These are phyloP conservation scores for Escarpia spicata DNA, from an alignment of 2,888 invertebrate genomes.

Conservation along the genomic window DNA sequence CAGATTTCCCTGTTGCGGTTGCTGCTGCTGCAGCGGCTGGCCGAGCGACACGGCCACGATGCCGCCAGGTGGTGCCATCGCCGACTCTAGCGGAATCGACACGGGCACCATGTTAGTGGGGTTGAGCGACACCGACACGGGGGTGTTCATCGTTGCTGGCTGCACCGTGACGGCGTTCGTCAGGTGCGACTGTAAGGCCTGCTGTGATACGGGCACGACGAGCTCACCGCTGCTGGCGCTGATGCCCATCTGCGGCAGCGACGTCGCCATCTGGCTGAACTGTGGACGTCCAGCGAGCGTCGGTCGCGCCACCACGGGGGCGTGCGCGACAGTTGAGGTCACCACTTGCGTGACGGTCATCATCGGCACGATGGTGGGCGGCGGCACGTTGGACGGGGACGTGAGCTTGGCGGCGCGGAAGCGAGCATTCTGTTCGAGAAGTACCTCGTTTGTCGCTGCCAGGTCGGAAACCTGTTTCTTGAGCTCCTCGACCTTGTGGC, in stretches of 20 bases:
- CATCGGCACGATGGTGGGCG: conserved; percentile 43
- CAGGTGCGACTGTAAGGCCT: conserved; percentile 31
- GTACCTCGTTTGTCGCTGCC: conserved; percentile 81
- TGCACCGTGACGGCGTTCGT: conserved; percentile 24
- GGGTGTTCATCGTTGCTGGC: conserved; percentile 18
- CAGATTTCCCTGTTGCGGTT: conserved; percentile 13
- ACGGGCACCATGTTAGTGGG: conserved; percentile 26
- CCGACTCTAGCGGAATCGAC: conserved; percentile 14
- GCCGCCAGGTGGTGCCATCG: conserved; percentile 25
- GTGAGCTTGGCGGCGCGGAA: conserved; percentile 67
- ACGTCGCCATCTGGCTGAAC: conserved; percentile 4
- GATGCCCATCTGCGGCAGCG: conserved; percentile 32
- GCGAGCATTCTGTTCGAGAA: conserved; percentile 81
- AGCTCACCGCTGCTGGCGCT: conserved; percentile 36
- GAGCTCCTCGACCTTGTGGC: conserved; percentile 76
- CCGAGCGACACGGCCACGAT: conserved; percentile 30
- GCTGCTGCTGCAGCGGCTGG: conserved; percentile 27
- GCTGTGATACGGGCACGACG: conserved; percentile 32
- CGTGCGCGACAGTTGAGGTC: conserved; percentile 64
- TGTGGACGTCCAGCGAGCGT: conserved; percentile 42
- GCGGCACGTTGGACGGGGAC: conserved; percentile 47
- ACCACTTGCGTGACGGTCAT: conserved; percentile 61
- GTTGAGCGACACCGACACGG: conserved; percentile 26
- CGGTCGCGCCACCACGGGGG: conserved; percentile 71
- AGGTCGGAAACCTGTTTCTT: conserved; percentile 78